Evolutionary conservation across 1,140 invertebrate species (phyloP).

Genomic region (Papilio polyxenes): DNA sequence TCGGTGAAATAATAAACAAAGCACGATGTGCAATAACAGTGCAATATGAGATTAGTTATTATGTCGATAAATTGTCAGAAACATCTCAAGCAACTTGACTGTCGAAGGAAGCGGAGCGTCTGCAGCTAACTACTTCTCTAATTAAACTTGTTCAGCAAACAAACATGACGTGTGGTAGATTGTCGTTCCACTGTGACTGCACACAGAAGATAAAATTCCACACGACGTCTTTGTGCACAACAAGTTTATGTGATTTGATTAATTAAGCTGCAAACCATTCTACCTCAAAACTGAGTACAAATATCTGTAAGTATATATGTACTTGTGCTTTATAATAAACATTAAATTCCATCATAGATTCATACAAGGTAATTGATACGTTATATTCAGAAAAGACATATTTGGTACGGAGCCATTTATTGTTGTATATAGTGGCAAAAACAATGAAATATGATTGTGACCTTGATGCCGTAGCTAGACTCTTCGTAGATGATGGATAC

Average conservation of each 20-base stretch:
- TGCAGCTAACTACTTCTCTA: slow-evolving; percentile 8
- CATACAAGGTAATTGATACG: no score
- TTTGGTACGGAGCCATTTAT: neutral
- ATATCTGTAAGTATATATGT: no score
- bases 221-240: neutral
- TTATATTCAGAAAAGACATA: neutral
- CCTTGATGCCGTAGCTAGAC: slow-evolving; percentile 97
- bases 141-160: slow-evolving; percentile 21
- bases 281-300: neutral
- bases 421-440: no score
- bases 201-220: neutral
- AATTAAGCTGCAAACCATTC: neutral
- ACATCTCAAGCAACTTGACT: neutral
- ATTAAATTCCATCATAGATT: no score
- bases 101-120: neutral
- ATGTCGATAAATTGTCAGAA: neutral
- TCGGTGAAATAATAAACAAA: neutral
- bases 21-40: neutral
- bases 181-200: neutral
- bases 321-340: no score
- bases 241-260: neutral
- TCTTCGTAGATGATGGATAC: slow-evolving; percentile 98
- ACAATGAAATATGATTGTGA: slow-evolving; percentile 60
- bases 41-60: neutral
- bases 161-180: neutral